Evolutionary conservation across 2,888 invertebrate species (phyloP), one percentile per base, ranked within the genome.

Genomic region (Patella caerulea): DNA sequence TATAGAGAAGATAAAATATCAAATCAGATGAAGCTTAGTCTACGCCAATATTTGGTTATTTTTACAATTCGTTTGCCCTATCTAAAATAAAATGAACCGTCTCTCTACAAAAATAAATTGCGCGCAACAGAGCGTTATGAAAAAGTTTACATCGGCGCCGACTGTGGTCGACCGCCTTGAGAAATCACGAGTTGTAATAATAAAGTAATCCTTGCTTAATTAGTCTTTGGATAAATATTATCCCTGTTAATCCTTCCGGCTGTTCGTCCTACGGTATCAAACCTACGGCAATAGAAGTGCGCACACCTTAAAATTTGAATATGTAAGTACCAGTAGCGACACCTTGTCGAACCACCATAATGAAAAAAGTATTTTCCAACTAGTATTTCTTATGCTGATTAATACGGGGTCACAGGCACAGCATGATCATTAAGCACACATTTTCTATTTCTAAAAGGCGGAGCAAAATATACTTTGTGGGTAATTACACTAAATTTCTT

Each of bases 231-330:
- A 24, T 65, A 65, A 65, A 65, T 65, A 65, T 65, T 65, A 65
- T 65, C 65, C 19, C 65, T 65, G 19, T 65, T 65, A 65, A 65
- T 65, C 65, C 65, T 65, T 65, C 65, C 65, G 65, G 65, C 65
- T 14, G 65, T 65, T 65, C 65, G 19, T 65, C 11, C 65, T 65
- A 65, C 65, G 14, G 19, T 24, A 24, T n/a, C 65, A 65, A 24
- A 65, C 19, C 24, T 19, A 24, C 65, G 65, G 19, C 65, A 24
- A 65, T 19, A 19, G 19, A 65, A 65, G 24, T 15, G 17, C 24
- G 24, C 7, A 24, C 65, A 65, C 9, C 65, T 24, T 3, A 24
- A 65, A 65, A 65, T 19, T 24, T 65, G 24, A 65, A 65, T 19
- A 65, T 65, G 24, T 24, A 45, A 45, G 45, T 45, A 45, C 45